Evolutionary conservation across 1,140 invertebrate species (phyloP).

Genomic region (Saxidomus purpurata): DNA sequence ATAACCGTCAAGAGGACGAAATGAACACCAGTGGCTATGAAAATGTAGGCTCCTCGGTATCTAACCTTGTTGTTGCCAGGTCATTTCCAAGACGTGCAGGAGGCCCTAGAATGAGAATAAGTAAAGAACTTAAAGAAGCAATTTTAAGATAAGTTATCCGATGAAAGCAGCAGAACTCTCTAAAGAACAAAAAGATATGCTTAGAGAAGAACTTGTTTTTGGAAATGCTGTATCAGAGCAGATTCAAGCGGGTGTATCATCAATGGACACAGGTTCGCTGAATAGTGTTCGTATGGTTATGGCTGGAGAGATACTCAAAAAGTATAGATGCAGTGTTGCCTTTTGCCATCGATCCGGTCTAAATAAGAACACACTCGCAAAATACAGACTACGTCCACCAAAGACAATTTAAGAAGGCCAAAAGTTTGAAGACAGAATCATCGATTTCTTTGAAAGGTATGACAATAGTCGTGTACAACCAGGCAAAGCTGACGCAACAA

Average conservation of each 20-base stretch:
- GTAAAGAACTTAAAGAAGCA: not conserved
- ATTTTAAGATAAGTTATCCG: constrained; percentile 2
- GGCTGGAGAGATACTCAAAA: not conserved
- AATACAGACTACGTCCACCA: not conserved
- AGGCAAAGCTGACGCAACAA: constrained; percentile 1
- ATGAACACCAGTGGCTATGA: constrained; percentile 43
- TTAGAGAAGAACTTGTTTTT: constrained; percentile 21
- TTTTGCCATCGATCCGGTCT: not conserved
- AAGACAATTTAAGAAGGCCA: not conserved
- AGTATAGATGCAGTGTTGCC: constrained; percentile 2
- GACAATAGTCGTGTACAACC: constrained; percentile 15
- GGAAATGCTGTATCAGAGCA: constrained; percentile 10
- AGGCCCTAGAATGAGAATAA: constrained; percentile 21
- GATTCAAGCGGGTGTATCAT: not conserved
- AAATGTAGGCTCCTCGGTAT: not conserved
- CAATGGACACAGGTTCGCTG: not conserved
- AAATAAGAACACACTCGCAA: not conserved
- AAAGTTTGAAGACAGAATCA: constrained; percentile 22
- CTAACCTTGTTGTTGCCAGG: not conserved
- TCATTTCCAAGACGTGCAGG: not conserved
- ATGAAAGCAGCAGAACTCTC: not conserved
- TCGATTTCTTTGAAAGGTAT: constrained; percentile 28
- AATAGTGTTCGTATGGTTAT: not conserved
- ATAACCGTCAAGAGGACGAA: too few species aligned
- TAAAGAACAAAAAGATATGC: not conserved